Evolutionary conservation across 2,888 invertebrate species (phyloP).

Genomic region (Gastrophysa polygoni): DNA sequence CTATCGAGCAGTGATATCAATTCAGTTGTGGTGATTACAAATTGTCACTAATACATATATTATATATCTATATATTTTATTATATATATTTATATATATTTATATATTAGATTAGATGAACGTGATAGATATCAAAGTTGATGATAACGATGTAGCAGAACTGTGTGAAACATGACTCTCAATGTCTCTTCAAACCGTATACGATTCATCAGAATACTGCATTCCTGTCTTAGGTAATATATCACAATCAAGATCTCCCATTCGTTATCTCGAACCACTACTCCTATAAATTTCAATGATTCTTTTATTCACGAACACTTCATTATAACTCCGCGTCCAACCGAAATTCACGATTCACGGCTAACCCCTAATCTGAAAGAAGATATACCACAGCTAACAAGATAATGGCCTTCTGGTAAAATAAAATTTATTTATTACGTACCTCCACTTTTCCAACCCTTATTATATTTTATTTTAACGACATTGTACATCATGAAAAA

Average conservation of each 20-base stretch:
- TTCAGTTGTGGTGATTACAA: too few species aligned
- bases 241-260: background rate
- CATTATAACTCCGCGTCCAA: background rate
- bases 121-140: too few species aligned
- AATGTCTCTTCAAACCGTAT: too few species aligned
- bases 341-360: slow-evolving; percentile 4
- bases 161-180: too few species aligned
- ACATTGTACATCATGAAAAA: slow-evolving; percentile 20
- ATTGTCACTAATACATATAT: too few species aligned
- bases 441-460: slow-evolving; percentile 11
- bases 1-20: too few species aligned
- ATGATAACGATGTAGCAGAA: too few species aligned
- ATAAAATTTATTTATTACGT: slow-evolving; percentile 12
- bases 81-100: too few species aligned
- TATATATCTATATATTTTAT: too few species aligned
- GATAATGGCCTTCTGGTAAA: slow-evolving; percentile 12
- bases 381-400: slow-evolving; percentile 9
- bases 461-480: slow-evolving; percentile 18
- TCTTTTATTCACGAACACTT: slow-evolving; percentile 6
- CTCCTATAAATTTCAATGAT: background rate
- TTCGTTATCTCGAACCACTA: background rate
- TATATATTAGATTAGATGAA: too few species aligned
- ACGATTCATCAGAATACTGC: background rate
- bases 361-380: slow-evolving; percentile 8
- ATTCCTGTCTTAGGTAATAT: background rate